phyloP scores from a whole-genome alignment of 2,888 invertebrate species.

The Heliconius hortense region DNA sequence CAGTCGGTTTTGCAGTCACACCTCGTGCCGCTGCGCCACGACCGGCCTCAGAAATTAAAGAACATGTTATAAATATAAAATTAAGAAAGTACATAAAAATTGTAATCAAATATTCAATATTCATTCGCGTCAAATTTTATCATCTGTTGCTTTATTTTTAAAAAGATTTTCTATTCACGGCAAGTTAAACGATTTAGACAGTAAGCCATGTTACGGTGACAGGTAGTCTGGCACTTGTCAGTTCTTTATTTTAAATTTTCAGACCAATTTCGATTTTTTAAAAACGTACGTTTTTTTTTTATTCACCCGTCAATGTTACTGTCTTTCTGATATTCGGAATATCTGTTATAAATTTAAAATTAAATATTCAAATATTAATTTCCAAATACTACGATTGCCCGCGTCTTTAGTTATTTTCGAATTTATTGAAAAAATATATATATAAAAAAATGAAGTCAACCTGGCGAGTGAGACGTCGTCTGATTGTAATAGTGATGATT shows the following conservation, averaged over 20 bases:
- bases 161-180: not conserved
- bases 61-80: not conserved
- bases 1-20: too few species aligned
- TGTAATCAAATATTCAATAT: not conserved
- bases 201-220: constrained; percentile 12
- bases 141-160: not conserved
- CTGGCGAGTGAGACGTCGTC: too few species aligned
- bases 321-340: not conserved
- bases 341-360: constrained; percentile 4
- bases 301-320: constrained; percentile 1
- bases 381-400: not conserved
- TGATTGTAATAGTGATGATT: too few species aligned
- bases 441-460: too few species aligned
- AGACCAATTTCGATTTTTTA: not conserved
- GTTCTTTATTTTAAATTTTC: not conserved
- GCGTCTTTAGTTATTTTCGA: not conserved
- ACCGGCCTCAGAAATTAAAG: not conserved
- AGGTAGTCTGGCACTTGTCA: constrained; percentile 5
- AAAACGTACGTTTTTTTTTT: not conserved
- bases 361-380: not conserved
- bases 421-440: too few species aligned
- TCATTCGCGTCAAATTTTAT: not conserved
- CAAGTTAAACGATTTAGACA: constrained; percentile 1
- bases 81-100: not conserved
- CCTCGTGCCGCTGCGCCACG: too few species aligned